Evolutionary conservation across 2,797 vertebrate genomes (phyloP).

Genomic region (Brotogeris chrysoptera): DNA sequence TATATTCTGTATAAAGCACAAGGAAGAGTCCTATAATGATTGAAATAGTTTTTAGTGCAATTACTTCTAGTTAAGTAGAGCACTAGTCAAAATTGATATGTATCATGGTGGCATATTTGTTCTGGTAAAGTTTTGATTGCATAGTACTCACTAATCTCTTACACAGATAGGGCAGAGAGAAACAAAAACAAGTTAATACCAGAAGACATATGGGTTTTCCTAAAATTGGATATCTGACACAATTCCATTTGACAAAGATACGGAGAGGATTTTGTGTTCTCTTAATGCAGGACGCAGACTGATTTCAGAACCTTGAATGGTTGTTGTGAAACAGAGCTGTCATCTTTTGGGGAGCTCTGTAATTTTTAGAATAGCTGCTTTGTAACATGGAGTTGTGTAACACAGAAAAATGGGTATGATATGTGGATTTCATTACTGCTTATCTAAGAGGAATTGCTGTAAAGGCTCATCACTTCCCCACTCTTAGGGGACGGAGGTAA

Average conservation of each 20-base stretch:
- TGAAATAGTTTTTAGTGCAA: background rate
- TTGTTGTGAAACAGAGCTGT: background rate
- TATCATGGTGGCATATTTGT: background rate
- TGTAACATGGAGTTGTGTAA: rapidly evolving
- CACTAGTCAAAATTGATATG: background rate
- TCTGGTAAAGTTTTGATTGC: background rate
- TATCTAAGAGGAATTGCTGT: background rate
- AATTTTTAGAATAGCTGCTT: background rate
- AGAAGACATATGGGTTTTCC: background rate
- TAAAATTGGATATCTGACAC: background rate
- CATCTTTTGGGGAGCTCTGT: background rate
- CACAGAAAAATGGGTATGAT: background rate
- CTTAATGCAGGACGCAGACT: background rate
- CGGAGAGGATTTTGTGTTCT: background rate
- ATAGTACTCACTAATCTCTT: background rate
- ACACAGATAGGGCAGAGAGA: background rate
- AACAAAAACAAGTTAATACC: background rate
- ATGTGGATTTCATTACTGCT: background rate
- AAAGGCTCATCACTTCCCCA: background rate
- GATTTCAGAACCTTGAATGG: background rate
- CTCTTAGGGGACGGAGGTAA: background rate
- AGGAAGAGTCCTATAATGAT: background rate
- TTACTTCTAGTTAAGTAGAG: background rate
- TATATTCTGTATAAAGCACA: background rate
- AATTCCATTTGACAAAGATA: background rate